These are phyloP conservation scores for Echinometra lucunter DNA, from an alignment of 53 echinoderm and acorn worm genomes.

Conservation along the genomic window DNA sequence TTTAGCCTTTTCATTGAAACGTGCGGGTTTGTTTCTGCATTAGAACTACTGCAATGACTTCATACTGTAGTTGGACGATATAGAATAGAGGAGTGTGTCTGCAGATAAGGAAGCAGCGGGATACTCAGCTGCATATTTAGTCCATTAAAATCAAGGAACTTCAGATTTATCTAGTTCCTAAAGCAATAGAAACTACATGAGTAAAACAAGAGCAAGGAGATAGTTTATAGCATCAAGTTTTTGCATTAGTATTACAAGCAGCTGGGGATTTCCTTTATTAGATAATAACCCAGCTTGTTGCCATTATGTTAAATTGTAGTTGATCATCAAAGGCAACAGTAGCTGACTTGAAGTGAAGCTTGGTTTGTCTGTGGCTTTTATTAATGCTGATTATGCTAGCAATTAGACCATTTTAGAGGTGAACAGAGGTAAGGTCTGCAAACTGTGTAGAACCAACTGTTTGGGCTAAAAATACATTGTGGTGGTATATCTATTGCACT, in stretches of 20 bases:
- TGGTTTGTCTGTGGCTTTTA: neutral
- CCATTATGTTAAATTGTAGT: slow-evolving; percentile 23
- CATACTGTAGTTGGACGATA: neutral
- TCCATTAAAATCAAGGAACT: slow-evolving; percentile 52
- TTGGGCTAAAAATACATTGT: neutral
- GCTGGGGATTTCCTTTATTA: slow-evolving; percentile 18
- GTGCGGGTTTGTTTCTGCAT: neutral
- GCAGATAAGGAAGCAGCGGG: slow-evolving; percentile 27
- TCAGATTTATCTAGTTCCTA: slow-evolving; percentile 52
- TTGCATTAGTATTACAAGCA: neutral
- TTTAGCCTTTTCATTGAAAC: neutral
- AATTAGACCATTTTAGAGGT: neutral
- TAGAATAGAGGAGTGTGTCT: neutral
- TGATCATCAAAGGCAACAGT: neutral
- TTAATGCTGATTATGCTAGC: neutral
- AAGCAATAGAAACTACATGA: slow-evolving; percentile 45
- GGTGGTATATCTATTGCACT: no score
- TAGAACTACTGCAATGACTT: neutral
- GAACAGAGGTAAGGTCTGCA: neutral
- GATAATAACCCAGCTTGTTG: slow-evolving; percentile 22
- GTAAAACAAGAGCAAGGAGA: slow-evolving; percentile 5
- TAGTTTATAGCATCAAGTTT: neutral
- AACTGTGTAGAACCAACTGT: neutral
- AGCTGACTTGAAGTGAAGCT: neutral
- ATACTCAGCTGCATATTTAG: slow-evolving; percentile 7